Base-by-base conservation (phyloP, 1,140 invertebrate species). In the Oryctes rhinoceros region DNA sequence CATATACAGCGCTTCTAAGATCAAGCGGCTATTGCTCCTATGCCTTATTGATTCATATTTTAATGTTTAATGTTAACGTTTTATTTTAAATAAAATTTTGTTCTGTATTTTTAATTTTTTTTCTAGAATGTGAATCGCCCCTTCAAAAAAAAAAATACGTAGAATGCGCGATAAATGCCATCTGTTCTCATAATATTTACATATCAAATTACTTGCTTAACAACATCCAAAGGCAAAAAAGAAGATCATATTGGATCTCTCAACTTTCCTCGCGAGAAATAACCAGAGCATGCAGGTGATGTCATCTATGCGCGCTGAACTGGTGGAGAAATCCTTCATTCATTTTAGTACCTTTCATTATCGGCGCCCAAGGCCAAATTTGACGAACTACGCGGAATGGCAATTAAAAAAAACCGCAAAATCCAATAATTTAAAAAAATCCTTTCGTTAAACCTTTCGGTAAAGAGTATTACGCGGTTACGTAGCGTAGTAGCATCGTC, bases 321-420 rank as follows among this genome's bases (percentile, higher is more conserved):
- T 15, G 49, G 49, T 11, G n/a, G 49, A 53, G 49, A 53, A 53
- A 53, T 53, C 49, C 49, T 53, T 53, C 49, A 53, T 53, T 53
- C 49, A 53, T 53, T 53, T 53, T 53, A 10, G 0, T 53, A 53
- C 49, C 49, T 53, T 53, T 53, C 49, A 53, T 53, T 53, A 53
- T 53, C 49, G 49, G 49, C 49, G 49, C 49, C 49, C 49, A 53
- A 18, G 49, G 49, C 49, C 49, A 53, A 53, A 53, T 53, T n/a
- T 53, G n/a, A 4, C 49, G 13, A 53, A 15, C 49, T 53, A 15
- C 49, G 11, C 3, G 49, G 9, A 53, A 18, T 53, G 49, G 49
- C n/a, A 53, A 53, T 53, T 53, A 53, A 53, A 53, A 53, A 53
- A 13, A 13, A 53, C 1, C 11, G 11, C n/a, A 15, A 53, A 11